These are phyloP conservation scores for Hirundichthys speculiger DNA, from an alignment of 2,113 vertebrate genomes.

Conservation along the genomic window DNA sequence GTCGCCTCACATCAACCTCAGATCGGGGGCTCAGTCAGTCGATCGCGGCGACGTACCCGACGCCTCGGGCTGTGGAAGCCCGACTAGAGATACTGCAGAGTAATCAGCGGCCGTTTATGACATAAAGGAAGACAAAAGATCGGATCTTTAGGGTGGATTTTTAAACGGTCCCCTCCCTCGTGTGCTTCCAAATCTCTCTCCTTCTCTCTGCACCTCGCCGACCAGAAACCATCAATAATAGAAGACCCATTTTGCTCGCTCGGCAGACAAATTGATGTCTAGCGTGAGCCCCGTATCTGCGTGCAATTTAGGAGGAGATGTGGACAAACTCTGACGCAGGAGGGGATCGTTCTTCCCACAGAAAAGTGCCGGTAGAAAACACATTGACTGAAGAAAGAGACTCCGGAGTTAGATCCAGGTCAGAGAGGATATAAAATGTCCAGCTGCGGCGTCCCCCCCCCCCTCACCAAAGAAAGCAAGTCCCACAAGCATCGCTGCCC, in stretches of 20 bases:
- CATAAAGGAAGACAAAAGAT: not conserved
- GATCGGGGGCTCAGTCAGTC: slow-evolving; percentile 13
- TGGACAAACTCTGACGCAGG: slow-evolving; percentile 40
- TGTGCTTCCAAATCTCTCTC: slow-evolving; percentile 8
- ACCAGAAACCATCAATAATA: slow-evolving; percentile 38
- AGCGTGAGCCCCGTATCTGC: slow-evolving; percentile 22
- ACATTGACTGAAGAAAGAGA: slow-evolving; percentile 18
- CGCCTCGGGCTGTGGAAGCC: slow-evolving; percentile 46
- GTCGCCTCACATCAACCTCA: slow-evolving; percentile 50
- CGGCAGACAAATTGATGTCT: slow-evolving; percentile 45
- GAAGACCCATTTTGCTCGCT: slow-evolving; percentile 14
- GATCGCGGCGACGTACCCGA: slow-evolving; percentile 2
- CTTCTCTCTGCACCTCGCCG: slow-evolving; percentile 5
- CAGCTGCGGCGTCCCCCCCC: slow-evolving; percentile 33
- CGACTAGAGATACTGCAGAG: not conserved
- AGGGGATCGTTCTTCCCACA: slow-evolving; percentile 39
- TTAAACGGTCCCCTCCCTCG: slow-evolving; percentile 15
- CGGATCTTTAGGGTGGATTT: not conserved
- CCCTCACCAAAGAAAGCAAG: not conserved
- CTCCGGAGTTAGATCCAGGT: slow-evolving; percentile 8
- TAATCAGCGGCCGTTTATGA: not conserved
- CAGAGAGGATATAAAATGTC: slow-evolving; percentile 30
- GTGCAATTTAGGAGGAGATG: slow-evolving; percentile 43
- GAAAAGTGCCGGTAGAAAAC: slow-evolving; percentile 48
- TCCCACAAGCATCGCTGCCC: not conserved